Conservation (phyloP, 2,797 vertebrate genomes). For the Etheostoma nigrum region DNA sequence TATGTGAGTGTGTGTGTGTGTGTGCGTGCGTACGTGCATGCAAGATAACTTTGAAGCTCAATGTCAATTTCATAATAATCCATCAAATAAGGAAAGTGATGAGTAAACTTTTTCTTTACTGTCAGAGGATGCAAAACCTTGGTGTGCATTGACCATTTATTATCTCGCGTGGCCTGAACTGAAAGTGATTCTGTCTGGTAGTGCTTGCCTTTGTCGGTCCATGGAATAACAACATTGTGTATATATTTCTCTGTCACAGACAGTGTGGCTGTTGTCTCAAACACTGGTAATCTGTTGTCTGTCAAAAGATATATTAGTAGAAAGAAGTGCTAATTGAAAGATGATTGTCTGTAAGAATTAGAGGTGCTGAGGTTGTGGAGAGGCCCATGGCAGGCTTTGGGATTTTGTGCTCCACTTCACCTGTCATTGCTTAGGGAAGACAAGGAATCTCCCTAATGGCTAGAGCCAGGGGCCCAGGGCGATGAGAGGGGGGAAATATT, state of each 20-base stretch:
- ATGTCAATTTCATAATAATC: background rate
- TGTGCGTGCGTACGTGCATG: no score
- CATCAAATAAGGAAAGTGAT: background rate
- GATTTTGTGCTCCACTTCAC: conserved; percentile 87
- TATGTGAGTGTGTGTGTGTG: no score
- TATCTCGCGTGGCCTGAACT: conserved; percentile 2
- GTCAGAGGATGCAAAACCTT: background rate
- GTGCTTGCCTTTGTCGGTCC: background rate
- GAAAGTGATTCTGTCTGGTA: background rate
- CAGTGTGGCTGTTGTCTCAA: background rate
- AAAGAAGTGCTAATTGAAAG: conserved; percentile 41
- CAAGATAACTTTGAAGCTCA: background rate
- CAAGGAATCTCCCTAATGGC: conserved; percentile 83
- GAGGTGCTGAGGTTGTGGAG: conserved; percentile 37
- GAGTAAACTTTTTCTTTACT: background rate
- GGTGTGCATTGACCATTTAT: background rate
- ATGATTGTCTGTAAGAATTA: conserved; percentile 59
- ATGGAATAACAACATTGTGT: background rate
- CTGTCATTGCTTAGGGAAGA: conserved; percentile 81
- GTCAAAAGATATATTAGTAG: conserved; percentile 33
- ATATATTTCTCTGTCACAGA: background rate
- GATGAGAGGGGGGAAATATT: conserved; percentile 47
- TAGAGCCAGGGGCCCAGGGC: conserved; percentile 68
- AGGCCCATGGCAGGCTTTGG: conserved; percentile 59
- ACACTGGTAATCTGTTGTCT: conserved; percentile 39